These are phyloP conservation scores for Lamproptera curius DNA, from an alignment of 2,888 invertebrate species.

Conservation along the genomic window DNA sequence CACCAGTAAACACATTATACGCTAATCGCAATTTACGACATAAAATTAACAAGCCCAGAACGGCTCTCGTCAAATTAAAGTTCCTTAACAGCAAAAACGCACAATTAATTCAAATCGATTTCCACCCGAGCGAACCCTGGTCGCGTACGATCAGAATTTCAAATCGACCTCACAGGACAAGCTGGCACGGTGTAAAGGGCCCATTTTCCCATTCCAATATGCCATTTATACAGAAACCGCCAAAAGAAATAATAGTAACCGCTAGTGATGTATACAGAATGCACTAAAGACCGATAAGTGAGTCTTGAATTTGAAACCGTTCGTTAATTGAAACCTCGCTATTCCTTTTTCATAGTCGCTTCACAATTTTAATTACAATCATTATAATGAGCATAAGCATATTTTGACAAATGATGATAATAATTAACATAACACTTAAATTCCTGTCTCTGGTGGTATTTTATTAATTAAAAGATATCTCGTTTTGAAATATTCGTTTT, in stretches of 20 bases:
- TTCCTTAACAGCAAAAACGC: slow-evolving; percentile 56
- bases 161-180: slow-evolving; percentile 67
- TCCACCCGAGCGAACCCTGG: slow-evolving; percentile 63
- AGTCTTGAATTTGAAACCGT: no score
- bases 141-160: slow-evolving; percentile 72
- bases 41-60: slow-evolving; percentile 37
- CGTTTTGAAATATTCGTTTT: no score
- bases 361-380: no score
- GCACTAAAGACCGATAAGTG: slow-evolving; percentile 1
- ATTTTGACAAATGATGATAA: no score
- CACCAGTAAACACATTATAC: neutral
- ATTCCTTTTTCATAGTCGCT: no score
- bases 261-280: slow-evolving; percentile 18
- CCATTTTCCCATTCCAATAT: slow-evolving; percentile 73
- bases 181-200: slow-evolving; percentile 70
- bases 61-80: slow-evolving; percentile 65
- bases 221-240: slow-evolving; percentile 72
- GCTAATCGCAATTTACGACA: slow-evolving; percentile 19
- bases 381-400: no score
- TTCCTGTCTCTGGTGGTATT: no score
- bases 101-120: slow-evolving; percentile 75
- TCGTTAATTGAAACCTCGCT: no score
- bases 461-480: no score
- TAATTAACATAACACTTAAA: no score
- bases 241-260: slow-evolving; percentile 62